These are phyloP conservation scores for Dreissena polymorpha DNA, from an alignment of 1,140 invertebrate genomes.

Conservation along the genomic window DNA sequence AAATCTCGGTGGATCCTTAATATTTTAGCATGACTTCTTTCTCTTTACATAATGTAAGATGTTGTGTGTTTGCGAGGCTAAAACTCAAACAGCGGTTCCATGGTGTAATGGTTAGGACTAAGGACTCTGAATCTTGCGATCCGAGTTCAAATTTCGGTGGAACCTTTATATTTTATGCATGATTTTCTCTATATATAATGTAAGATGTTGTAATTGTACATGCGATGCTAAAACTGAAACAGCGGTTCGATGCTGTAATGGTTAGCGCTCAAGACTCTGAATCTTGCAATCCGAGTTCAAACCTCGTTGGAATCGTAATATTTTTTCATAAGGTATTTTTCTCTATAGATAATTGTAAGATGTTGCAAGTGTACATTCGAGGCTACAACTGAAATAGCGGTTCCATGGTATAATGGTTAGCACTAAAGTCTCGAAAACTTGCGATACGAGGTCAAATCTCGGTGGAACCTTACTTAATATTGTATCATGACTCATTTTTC, in stretches of 20 bases:
- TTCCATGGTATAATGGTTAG: neutral
- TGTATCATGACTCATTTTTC: neutral
- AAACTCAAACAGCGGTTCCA: slow-evolving; percentile 51
- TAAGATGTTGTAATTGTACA: slow-evolving; percentile 31
- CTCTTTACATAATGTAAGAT: neutral
- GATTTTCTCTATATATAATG: too few species aligned
- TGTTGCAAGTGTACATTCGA: too few species aligned
- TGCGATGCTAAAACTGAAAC: neutral
- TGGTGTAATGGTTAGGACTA: slow-evolving; percentile 64
- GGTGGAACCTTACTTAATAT: too few species aligned
- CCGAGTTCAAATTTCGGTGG: slow-evolving; percentile 64
- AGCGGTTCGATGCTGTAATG: neutral
- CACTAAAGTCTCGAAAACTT: too few species aligned
- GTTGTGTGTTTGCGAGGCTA: neutral
- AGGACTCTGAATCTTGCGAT: slow-evolving; percentile 63
- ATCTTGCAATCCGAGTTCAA: neutral
- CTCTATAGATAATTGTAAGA: too few species aligned
- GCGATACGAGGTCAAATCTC: too few species aligned
- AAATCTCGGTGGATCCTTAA: neutral
- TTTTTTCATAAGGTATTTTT: too few species aligned
- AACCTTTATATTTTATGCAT: too few species aligned
- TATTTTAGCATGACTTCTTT: neutral
- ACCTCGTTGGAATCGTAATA: too few species aligned
- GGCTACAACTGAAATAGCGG: neutral
- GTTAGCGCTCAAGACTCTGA: neutral